Percentiles rank a stretch among this genome's conserved stretches.
Evolutionary conservation across 2,797 vertebrate genomes (phyloP).

Genomic region (Muscicapa striata): DNA sequence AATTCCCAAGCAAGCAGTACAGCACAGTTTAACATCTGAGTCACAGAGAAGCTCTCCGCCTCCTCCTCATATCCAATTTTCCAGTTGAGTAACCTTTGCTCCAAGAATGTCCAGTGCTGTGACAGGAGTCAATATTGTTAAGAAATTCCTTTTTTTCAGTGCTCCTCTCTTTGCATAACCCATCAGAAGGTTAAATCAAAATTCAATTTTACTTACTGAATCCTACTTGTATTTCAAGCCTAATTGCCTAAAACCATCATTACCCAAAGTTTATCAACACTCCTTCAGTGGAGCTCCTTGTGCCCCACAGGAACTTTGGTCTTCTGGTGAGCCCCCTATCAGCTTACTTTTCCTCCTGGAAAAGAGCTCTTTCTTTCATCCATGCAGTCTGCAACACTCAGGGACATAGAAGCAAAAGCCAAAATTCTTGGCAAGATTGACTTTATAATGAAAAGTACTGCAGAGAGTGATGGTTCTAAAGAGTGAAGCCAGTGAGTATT

Average conservation of each 20-base stretch:
- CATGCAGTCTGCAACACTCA: background rate
- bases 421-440: background rate
- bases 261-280: background rate
- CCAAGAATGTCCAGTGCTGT: conserved; percentile 24
- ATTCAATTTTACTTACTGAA: conserved; percentile 46
- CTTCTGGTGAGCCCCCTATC: rapidly evolving
- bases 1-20: background rate
- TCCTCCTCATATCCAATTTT: conserved; percentile 76
- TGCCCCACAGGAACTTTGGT: background rate
- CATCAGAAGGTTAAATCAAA: conserved; percentile 61
- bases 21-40: background rate
- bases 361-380: background rate
- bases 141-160: conserved; percentile 35
- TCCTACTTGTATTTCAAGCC: background rate
- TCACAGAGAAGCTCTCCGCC: conserved; percentile 35
- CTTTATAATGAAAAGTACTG: background rate
- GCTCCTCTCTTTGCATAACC: conserved; percentile 64
- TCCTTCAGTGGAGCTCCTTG: background rate
- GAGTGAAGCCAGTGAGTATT: background rate
- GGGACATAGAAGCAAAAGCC: background rate
- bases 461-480: background rate
- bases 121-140: conserved; percentile 74
- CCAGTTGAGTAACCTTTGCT: conserved; percentile 64
- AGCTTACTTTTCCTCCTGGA: background rate
- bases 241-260: conserved; percentile 2